Percentiles rank a stretch among this genome's conserved stretches.
These are phyloP conservation scores for Gymnocheta viridis DNA, from an alignment of 2,888 invertebrate species.

Conservation along the genomic window DNA sequence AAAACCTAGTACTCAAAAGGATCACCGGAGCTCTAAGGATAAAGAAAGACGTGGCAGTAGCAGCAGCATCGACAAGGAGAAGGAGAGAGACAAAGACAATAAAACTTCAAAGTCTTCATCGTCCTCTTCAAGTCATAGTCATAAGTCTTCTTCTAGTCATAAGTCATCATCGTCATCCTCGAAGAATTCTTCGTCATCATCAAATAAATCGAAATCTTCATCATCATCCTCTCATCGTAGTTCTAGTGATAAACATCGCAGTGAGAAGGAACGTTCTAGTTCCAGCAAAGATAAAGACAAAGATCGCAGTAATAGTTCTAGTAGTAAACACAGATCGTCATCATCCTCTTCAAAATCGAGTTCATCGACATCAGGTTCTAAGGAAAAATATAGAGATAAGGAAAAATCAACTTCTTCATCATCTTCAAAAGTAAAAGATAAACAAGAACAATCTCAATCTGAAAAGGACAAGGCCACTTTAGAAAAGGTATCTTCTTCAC, in stretches of 20 bases:
- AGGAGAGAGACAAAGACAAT: constrained; percentile 78
- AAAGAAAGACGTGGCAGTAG: constrained; percentile 66
- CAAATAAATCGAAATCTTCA: constrained; percentile 72
- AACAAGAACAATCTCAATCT: constrained; percentile 81
- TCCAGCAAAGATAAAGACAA: constrained; percentile 72
- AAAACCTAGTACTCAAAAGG: constrained; percentile 70
- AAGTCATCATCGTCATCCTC: constrained; percentile 77
- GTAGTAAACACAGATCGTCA: constrained; percentile 75
- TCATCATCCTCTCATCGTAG: constrained; percentile 78
- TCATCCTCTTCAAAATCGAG: constrained; percentile 71
- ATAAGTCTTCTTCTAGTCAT: constrained; percentile 79
- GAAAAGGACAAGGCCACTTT: constrained; percentile 88
- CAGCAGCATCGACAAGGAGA: constrained; percentile 72
- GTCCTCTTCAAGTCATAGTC: constrained; percentile 81
- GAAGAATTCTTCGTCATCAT: constrained; percentile 75
- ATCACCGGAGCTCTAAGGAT: constrained; percentile 72
- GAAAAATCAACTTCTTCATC: constrained; percentile 62
- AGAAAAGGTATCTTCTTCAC: constrained; percentile 86
- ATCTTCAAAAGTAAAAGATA: constrained; percentile 73
- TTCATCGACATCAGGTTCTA: constrained; percentile 78
- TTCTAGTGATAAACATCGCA: constrained; percentile 82
- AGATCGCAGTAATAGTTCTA: constrained; percentile 79
- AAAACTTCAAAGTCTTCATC: constrained; percentile 77
- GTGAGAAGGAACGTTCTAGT: constrained; percentile 76
- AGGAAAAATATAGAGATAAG: constrained; percentile 83